phyloP scores from a whole-genome alignment of 2,888 invertebrate species.

The Agrotis ipsilon region DNA sequence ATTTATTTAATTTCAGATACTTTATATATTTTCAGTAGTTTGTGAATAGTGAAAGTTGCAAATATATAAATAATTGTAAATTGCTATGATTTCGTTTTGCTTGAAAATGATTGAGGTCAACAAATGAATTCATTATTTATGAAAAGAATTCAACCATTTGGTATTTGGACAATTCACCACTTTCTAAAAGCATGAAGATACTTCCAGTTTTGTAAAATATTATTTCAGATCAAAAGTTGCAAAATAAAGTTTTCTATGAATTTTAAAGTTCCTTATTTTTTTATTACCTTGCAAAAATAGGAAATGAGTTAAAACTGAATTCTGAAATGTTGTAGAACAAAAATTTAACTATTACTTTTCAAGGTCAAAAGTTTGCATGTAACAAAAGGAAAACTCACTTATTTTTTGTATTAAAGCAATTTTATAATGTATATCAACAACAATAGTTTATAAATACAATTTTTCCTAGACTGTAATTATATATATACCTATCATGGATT shows the following conservation, averaged over 20 bases:
- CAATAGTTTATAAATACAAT: no score
- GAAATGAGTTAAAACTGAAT: not conserved
- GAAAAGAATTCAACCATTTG: not conserved
- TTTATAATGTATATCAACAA: not conserved
- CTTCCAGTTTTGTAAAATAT: not conserved
- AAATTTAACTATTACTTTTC: conserved; percentile 28
- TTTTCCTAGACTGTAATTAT: no score
- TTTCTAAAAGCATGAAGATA: not conserved
- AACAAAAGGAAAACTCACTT: not conserved
- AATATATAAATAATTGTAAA: conserved; percentile 22
- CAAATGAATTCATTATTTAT: not conserved
- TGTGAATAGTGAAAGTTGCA: conserved; percentile 26
- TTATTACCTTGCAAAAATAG: conserved; percentile 1
- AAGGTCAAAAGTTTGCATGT: conserved; percentile 19
- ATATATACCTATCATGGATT: no score
- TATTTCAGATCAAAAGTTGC: not conserved
- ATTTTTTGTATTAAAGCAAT: not conserved
- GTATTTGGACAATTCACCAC: not conserved
- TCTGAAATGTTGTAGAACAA: conserved; percentile 4
- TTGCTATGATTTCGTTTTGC: conserved; percentile 15
- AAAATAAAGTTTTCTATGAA: not conserved
- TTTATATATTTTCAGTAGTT: conserved; percentile 14
- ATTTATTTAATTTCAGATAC: not conserved
- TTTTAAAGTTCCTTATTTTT: not conserved
- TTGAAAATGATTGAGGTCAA: conserved; percentile 12